phyloP scores from a whole-genome alignment of 37 sponge, comb jelly and placozoan genomes.

The Crambe crambe region DNA sequence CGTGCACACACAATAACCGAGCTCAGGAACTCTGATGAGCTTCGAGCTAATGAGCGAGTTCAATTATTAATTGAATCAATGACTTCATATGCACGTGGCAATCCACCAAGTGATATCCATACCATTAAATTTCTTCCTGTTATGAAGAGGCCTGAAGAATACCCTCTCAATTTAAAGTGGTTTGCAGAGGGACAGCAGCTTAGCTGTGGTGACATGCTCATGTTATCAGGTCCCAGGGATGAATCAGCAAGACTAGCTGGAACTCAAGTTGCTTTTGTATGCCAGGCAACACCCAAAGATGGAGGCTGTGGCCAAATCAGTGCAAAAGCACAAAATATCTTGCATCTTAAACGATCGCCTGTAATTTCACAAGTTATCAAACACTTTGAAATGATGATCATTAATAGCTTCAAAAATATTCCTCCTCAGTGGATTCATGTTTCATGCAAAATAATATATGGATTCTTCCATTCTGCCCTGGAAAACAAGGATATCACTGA shows the following conservation, averaged over 20 bases:
- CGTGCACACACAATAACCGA: slow-evolving; percentile 7
- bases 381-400: slow-evolving; percentile 32
- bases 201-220: slow-evolving; percentile 8
- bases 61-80: neutral
- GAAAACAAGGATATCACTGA: too few relatives aligned
- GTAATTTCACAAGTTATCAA: slow-evolving; percentile 1
- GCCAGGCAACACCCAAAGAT: neutral
- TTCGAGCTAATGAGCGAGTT: slow-evolving; percentile 25
- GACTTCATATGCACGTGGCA: neutral
- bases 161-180: slow-evolving; percentile 55
- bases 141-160: slow-evolving; percentile 38
- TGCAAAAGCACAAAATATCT: neutral
- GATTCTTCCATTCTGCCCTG: slow-evolving; percentile 6
- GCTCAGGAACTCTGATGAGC: neutral
- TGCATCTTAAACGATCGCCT: slow-evolving; percentile 16
- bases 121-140: slow-evolving; percentile 67
- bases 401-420: neutral
- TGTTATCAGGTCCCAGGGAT: neutral
- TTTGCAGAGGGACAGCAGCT: slow-evolving; percentile 29
- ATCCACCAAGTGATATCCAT: neutral
- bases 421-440: neutral
- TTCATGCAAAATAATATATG: neutral
- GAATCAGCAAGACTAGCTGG: slow-evolving; percentile 6
- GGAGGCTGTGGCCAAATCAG: slow-evolving; percentile 25
- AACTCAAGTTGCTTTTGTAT: slow-evolving; percentile 23